Evolutionary conservation across 2,797 vertebrate species (phyloP).

Genomic region (Carduelis carduelis): DNA sequence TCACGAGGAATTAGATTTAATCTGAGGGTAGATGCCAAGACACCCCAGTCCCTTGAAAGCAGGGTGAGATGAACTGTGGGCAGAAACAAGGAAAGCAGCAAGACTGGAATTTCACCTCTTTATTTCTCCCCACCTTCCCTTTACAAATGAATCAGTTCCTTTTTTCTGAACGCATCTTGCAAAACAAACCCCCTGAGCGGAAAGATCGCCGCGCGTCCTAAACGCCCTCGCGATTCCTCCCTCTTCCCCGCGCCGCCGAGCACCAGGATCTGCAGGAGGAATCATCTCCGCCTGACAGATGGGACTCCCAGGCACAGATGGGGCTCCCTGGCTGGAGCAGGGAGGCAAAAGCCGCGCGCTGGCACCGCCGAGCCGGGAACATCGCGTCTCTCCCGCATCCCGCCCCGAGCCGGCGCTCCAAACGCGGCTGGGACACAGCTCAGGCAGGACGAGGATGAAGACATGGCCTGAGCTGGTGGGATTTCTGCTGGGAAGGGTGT

Average conservation of each 20-base stretch:
- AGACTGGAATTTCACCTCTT: background rate
- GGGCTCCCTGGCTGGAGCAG: background rate
- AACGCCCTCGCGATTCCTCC: background rate
- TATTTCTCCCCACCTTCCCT: background rate
- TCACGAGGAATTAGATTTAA: background rate
- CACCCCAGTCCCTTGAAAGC: background rate
- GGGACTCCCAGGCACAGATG: background rate
- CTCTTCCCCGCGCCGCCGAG: background rate
- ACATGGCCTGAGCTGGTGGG: background rate
- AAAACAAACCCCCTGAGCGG: background rate
- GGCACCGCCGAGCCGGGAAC: background rate
- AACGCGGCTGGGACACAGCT: background rate
- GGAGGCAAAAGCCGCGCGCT: background rate
- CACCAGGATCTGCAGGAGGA: background rate
- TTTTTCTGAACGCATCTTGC: background rate
- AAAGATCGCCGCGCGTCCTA: background rate
- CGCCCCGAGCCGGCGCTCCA: rapidly evolving
- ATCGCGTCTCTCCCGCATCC: background rate
- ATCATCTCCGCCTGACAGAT: background rate
- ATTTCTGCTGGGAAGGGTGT: rapidly evolving
- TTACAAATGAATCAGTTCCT: background rate
- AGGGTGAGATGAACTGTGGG: background rate
- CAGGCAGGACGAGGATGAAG: background rate
- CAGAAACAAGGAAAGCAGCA: background rate
- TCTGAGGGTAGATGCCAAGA: background rate